These are phyloP conservation scores for Miniopterus natalensis DNA, from an alignment of 2,113 vertebrate genomes.

Conservation along the genomic window DNA sequence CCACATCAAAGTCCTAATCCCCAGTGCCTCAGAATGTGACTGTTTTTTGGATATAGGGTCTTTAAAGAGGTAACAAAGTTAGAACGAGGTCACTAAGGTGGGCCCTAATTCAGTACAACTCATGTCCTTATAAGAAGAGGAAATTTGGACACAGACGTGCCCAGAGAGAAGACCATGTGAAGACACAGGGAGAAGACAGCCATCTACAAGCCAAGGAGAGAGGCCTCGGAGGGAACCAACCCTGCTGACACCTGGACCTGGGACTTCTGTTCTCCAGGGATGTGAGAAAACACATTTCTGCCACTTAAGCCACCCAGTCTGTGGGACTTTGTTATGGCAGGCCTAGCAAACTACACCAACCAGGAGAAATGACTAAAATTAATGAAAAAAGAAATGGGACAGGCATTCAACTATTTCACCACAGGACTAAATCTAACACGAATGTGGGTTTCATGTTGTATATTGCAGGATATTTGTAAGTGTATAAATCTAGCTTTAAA, in stretches of 20 bases:
- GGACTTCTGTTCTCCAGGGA: not conserved
- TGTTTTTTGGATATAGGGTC: not conserved
- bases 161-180: not conserved
- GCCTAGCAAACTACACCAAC: not conserved
- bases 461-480: not conserved
- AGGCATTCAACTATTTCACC: not conserved
- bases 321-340: not conserved
- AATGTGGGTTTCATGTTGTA: not conserved
- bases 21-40: not conserved
- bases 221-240: not conserved
- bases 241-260: not conserved
- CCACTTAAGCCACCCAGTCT: not conserved
- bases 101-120: not conserved
- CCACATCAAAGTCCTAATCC: not conserved
- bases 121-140: not conserved
- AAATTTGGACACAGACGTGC: not conserved
- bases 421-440: not conserved
- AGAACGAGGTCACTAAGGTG: not conserved
- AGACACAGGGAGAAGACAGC: fast-evolving
- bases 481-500: not conserved
- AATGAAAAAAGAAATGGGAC: not conserved
- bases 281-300: not conserved
- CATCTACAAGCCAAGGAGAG: not conserved
- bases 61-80: conserved; percentile 19
- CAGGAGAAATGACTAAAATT: not conserved